Conservation (phyloP, 2,888 invertebrate genomes). For the Zaprionus obscuricornis region DNA sequence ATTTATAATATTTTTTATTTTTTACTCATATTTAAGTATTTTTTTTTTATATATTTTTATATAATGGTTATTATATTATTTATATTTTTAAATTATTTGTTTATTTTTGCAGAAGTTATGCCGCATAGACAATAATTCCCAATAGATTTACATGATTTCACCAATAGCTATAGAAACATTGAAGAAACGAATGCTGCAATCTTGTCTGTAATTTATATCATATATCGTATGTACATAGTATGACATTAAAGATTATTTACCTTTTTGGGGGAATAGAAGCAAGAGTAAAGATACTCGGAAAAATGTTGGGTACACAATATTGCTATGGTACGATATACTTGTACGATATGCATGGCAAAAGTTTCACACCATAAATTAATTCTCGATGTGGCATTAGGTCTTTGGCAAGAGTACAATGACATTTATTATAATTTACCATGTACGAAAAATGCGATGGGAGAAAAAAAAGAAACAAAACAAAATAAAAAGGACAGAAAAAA, state of each 20-base stretch:
- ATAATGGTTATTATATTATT: too few relatives aligned
- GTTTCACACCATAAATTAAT: slow-evolving; percentile 72
- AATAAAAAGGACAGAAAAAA: slow-evolving; percentile 6
- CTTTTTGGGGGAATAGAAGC: not conserved
- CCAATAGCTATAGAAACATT: not conserved
- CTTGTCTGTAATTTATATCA: slow-evolving; percentile 26
- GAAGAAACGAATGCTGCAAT: not conserved
- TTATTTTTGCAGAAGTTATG: not conserved
- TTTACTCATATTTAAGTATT: too few relatives aligned
- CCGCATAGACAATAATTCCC: too few relatives aligned
- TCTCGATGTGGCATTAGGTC: slow-evolving; percentile 60
- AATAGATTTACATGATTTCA: too few relatives aligned
- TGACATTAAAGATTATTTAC: slow-evolving; percentile 43
- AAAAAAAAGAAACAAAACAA: slow-evolving; percentile 17
- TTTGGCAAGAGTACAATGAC: slow-evolving; percentile 60
- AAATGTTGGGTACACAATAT: not conserved
- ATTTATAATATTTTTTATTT: too few relatives aligned
- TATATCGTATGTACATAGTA: slow-evolving; percentile 19
- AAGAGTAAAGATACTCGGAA: not conserved
- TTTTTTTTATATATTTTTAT: too few relatives aligned
- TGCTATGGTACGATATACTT: too few relatives aligned
- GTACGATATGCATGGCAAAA: slow-evolving; percentile 39
- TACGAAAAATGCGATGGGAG: slow-evolving; percentile 18
- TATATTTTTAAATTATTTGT: too few relatives aligned
- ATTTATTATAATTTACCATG: slow-evolving; percentile 77